phyloP scores from a whole-genome alignment of 2,113 vertebrate species.

The Zosterops japonicus region DNA sequence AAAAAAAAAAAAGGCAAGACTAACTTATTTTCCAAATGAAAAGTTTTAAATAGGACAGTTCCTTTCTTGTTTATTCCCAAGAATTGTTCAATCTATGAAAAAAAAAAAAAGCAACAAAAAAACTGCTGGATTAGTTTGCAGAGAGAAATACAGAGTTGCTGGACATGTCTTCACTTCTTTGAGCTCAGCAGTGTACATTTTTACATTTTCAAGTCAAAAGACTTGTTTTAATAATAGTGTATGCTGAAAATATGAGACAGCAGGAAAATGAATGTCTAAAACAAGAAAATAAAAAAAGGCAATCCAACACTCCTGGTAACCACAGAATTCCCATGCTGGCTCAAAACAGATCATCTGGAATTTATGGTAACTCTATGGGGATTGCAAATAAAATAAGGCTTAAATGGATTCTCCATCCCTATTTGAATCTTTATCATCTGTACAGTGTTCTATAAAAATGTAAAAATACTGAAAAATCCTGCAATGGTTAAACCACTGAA shows the following conservation, averaged over 20 bases:
- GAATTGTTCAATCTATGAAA: not conserved
- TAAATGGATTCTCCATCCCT: not conserved
- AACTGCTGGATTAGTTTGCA: not conserved
- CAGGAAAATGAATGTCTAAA: not conserved
- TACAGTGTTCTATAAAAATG: not conserved
- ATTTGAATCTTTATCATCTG: not conserved
- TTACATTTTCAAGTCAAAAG: not conserved
- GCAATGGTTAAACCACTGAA: rapidly evolving
- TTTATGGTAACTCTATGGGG: not conserved
- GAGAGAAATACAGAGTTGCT: not conserved
- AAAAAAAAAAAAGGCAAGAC: not conserved
- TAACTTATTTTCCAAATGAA: not conserved
- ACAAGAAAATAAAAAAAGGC: not conserved
- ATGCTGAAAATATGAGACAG: not conserved
- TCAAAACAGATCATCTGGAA: not conserved
- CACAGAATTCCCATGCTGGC: not conserved
- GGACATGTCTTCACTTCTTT: not conserved
- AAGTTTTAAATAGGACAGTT: not conserved
- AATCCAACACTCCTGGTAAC: not conserved
- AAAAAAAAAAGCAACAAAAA: not conserved
- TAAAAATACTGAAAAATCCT: not conserved
- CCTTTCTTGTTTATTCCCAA: not conserved
- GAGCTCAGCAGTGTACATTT: not conserved
- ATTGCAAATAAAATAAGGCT: not conserved
- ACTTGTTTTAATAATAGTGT: not conserved